Conservation (phyloP, 2,113 vertebrate species). For the Ctenomys sociabilis region DNA sequence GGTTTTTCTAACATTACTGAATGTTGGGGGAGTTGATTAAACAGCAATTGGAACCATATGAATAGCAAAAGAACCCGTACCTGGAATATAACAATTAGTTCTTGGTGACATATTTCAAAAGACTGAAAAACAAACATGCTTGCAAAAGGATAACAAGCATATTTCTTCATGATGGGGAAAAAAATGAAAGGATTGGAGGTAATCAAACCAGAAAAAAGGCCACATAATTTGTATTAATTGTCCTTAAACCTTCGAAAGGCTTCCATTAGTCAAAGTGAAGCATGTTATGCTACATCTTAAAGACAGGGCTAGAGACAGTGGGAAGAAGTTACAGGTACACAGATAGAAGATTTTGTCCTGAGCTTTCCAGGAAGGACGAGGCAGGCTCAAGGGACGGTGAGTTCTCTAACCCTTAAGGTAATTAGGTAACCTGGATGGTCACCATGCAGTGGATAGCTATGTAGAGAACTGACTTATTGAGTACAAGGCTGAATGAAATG, state of each 20-base stretch:
- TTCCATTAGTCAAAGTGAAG: slow-evolving; percentile 14
- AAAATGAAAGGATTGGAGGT: not conserved
- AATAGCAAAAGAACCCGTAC: not conserved
- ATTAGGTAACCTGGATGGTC: not conserved
- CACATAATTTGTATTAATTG: not conserved
- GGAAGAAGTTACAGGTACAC: not conserved
- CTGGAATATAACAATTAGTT: slow-evolving; percentile 29
- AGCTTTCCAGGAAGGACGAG: slow-evolving; percentile 8
- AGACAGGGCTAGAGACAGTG: not conserved
- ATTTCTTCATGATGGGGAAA: not conserved
- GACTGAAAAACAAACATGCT: slow-evolving; percentile 14
- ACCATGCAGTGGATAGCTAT: not conserved
- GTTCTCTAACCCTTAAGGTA: not conserved
- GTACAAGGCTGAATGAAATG: slow-evolving; percentile 28
- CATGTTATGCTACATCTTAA: not conserved
- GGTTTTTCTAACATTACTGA: not conserved
- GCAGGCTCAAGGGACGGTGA: not conserved
- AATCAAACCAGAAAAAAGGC: slow-evolving; percentile 33
- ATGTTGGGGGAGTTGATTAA: not conserved
- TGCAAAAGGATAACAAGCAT: slow-evolving; percentile 32
- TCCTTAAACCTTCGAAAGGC: not conserved
- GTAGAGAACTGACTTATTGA: slow-evolving; percentile 25
- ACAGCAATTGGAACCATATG: not conserved
- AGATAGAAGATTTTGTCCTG: not conserved
- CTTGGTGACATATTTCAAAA: slow-evolving; percentile 42